Evolutionary conservation across 2,888 invertebrate species (phyloP).

Genomic region (Aphrophora alni): DNA sequence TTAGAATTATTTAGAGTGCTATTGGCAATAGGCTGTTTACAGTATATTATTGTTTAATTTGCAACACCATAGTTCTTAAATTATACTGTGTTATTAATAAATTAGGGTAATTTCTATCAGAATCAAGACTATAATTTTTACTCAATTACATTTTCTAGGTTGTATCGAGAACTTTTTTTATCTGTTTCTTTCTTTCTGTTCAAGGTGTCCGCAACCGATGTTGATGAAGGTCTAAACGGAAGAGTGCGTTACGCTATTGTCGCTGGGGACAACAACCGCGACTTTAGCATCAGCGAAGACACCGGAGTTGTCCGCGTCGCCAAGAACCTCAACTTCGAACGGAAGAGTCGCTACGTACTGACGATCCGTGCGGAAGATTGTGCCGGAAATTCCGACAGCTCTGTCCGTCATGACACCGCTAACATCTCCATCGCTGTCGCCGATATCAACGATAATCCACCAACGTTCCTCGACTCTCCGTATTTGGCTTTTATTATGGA

Average conservation of each 20-base stretch:
- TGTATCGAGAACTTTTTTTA: too few relatives aligned
- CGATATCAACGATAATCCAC: constrained; percentile 94
- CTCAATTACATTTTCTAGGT: too few relatives aligned
- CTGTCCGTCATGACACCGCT: constrained; percentile 72
- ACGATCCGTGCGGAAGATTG: constrained; percentile 89
- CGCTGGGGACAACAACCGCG: constrained; percentile 87
- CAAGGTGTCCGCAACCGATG: constrained; percentile 86
- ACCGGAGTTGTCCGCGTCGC: constrained; percentile 90
- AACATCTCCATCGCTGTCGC: constrained; percentile 72
- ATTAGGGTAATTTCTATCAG: too few relatives aligned
- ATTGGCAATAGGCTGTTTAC: too few relatives aligned
- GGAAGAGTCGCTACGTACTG: constrained; percentile 82
- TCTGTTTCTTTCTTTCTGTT: too few relatives aligned
- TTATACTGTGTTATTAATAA: too few relatives aligned
- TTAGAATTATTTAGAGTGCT: too few relatives aligned
- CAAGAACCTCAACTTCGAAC: constrained; percentile 92
- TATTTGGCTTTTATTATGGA: constrained; percentile 94
- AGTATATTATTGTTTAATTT: too few relatives aligned
- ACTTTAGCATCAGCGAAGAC: constrained; percentile 91
- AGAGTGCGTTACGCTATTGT: constrained; percentile 89
- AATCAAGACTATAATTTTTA: too few relatives aligned
- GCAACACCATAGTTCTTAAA: too few relatives aligned
- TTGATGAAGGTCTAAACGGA: constrained; percentile 89
- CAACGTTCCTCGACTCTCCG: constrained; percentile 93
- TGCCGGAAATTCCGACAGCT: constrained; percentile 65